Base-by-base conservation (phyloP, 1,140 invertebrate species). In the Anastrepha ludens region DNA sequence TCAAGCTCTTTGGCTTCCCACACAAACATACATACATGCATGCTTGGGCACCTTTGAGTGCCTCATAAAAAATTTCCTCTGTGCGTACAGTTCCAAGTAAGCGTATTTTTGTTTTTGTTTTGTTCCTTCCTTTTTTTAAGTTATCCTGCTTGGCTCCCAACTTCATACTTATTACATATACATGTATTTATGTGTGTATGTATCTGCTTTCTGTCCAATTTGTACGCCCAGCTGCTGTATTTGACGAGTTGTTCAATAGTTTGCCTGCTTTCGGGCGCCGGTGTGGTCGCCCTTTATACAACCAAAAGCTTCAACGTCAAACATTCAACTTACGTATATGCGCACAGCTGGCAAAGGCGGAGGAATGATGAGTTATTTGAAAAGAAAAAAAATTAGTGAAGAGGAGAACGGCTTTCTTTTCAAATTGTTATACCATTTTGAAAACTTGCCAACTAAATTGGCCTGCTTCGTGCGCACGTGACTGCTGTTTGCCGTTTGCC, bases 371-470 rank as follows among this genome's bases (percentile, higher is more conserved):
- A 11, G 50, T 55, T 55, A 55, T 11, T 8, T 55, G 11, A 55
- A 55, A 55, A 55, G 50, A 55, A 55, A 29, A 29, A 29, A 29
- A 29, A 29, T 29, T 29, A 29, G 50, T 11, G 50, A 55, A 1
- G 50, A 55, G 50, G 6, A 55, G 6, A 11, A 2, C 11, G 50
- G 2, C 50, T 55, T 55, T 55, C 50, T 11, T 55, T 55, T 55
- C 50, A 55, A 55, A 8, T 55, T 11, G 9, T 62, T 62, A 5
- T 62, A 13, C 60, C 15, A 13, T 74, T 44, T 74, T 0, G 9
- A 13, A 47, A 74, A 74, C 67, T 44, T 74, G 67, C 67, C 67
- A 17, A 74, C 39, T 39, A 74, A 74, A 74, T 74, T 74, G 67
- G 67, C 41, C 39, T 74, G 67, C 41, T 74, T 17, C 3, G 41